Evolutionary conservation across 1,140 invertebrate species (phyloP).

Genomic region (Gryllus bimaculatus): DNA sequence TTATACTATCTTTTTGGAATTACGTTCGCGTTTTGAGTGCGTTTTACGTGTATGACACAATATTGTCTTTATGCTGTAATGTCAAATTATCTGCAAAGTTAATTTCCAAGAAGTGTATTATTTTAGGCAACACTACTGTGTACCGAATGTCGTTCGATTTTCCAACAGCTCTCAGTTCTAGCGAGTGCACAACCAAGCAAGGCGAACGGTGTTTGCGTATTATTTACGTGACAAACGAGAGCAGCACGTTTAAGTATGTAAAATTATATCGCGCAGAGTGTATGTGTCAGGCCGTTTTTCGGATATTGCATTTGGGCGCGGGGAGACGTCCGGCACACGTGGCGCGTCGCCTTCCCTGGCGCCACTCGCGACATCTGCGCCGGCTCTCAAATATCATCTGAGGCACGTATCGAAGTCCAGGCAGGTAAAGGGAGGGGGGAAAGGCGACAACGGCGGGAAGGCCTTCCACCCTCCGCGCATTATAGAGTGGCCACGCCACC

Average conservation of each 20-base stretch:
- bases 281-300: neutral
- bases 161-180: no score
- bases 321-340: neutral
- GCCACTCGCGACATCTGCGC: neutral
- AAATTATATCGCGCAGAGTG: neutral
- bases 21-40: no score
- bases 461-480: neutral
- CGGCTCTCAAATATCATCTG: neutral
- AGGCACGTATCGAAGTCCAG: neutral
- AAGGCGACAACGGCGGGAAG: neutral
- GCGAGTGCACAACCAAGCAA: no score
- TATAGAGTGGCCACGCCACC: neutral
- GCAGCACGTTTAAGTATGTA: neutral
- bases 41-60: no score
- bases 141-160: no score
- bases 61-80: no score
- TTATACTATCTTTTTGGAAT: no score
- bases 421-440: neutral
- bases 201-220: no score
- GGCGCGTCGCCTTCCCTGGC: neutral
- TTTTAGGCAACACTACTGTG: no score
- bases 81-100: no score
- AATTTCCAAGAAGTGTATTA: no score
- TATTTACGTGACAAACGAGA: no score
- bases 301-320: neutral